Conservation (phyloP, 2,797 vertebrate genomes). For the Artibeus jamaicensis region DNA sequence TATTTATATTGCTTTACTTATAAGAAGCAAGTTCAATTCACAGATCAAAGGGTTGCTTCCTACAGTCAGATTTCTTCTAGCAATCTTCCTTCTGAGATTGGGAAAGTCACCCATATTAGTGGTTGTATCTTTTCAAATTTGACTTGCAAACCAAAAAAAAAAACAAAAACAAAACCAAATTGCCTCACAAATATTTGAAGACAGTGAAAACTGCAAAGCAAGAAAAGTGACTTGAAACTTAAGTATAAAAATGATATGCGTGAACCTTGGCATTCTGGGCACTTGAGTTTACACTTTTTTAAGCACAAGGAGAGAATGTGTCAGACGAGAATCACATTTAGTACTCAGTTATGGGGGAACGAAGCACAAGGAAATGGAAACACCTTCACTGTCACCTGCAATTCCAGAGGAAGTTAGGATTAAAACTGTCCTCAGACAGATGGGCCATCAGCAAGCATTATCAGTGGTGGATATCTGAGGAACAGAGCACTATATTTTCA, state of each 20-base stretch:
- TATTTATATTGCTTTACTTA: neutral
- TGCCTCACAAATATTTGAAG: constrained; percentile 26
- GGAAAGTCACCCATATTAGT: neutral
- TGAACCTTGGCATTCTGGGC: neutral
- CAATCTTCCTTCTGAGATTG: neutral
- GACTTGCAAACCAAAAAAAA: constrained; percentile 33
- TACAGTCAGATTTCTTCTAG: neutral
- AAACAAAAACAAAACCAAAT: constrained; percentile 33
- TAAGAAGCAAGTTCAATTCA: constrained; percentile 6
- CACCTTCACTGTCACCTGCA: neutral
- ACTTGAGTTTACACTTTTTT: constrained; percentile 3
- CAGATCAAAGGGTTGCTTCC: neutral
- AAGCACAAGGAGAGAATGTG: neutral
- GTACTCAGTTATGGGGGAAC: neutral
- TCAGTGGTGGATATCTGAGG: neutral
- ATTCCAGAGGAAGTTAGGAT: constrained; percentile 10
- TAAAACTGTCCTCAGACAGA: neutral
- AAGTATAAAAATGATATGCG: neutral
- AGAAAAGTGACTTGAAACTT: neutral
- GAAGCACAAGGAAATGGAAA: constrained; percentile 33
- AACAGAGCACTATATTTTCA: neutral
- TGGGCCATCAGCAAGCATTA: neutral
- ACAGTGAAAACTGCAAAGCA: neutral
- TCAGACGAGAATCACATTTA: constrained; percentile 35
- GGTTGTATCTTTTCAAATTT: neutral